Evolutionary conservation across 2,113 vertebrate species (phyloP).

Genomic region (Rhinolophus sinicus): DNA sequence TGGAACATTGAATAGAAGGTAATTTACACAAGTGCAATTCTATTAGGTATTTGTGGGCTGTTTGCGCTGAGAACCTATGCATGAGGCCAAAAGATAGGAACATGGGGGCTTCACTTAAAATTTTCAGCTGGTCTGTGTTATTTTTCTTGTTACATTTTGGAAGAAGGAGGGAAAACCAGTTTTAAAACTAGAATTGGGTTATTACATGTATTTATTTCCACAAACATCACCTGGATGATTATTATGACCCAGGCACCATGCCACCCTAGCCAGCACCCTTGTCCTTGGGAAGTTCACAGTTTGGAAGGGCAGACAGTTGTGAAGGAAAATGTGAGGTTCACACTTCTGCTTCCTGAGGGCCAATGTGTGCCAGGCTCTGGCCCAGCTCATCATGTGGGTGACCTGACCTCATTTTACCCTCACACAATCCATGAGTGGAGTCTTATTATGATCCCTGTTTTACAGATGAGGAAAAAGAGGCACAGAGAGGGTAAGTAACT

Average conservation of each 20-base stretch:
- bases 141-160: neutral
- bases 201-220: neutral
- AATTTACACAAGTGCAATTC: neutral
- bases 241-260: neutral
- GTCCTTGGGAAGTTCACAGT: neutral
- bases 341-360: neutral
- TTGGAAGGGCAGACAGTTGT: neutral
- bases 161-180: neutral
- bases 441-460: neutral
- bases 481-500: conserved; percentile 37
- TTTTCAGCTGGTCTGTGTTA: neutral
- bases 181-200: neutral
- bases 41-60: neutral
- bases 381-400: neutral
- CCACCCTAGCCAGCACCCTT: no score
- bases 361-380: neutral
- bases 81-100: neutral
- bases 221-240: neutral
- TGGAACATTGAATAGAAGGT: neutral
- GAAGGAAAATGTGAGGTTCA: neutral
- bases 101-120: neutral
- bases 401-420: neutral
- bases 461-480: neutral
- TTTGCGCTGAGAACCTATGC: neutral
- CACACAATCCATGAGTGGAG: neutral